Evolutionary conservation across 2,888 invertebrate species (phyloP), one percentile per base, ranked within the genome.

Genomic region (Torymus tubicola): DNA sequence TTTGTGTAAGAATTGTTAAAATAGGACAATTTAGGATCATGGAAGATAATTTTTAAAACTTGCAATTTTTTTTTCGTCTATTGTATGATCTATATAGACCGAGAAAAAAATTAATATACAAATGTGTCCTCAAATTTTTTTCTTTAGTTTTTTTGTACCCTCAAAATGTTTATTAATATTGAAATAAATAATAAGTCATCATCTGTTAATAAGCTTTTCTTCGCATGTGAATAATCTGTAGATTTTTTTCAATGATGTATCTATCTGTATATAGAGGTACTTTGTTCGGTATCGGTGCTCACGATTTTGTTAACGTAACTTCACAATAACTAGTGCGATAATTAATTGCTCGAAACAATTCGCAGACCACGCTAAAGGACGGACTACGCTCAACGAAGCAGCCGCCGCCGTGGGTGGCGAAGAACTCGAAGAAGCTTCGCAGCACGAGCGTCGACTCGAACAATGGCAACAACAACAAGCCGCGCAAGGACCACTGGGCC

Each of bases 401-500:
- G 78, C 87, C 88, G 1, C 85, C 87, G 2, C 86, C 87, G 1
- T 89, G 90, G 90, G 84, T 86, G 0, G 87, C 87, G 2, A 88
- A 88, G 72, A 88, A 87, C 80, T 86, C 87, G 1, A 88, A 87
- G 71, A 89, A 87, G 73, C 86, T 85, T n/a, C 86, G 87, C 61
- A 82, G 87, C 61, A 82, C 84, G 0, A 87, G 86, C 70, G 86
- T 86, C 65, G 88, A 89, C 61, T 87, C 86, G n/a, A 87, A 87
- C 74, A 86, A 86, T 65, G 85, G 85, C 18, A 87, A 84, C 24
- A 87, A 84, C 58, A 85, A 87, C n/a, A 88, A 84, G 72, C 64
- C 68, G 75, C 87, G 86, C 75, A 90, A 90, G 82, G 90, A 90
- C 83, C 90, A 90, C 70, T 90, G 90, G 90, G 90, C 90, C 12